Percentiles rank a stretch among this genome's conserved stretches.
Conservation (phyloP, 2,113 vertebrate genomes). For the Melospiza georgiana region DNA sequence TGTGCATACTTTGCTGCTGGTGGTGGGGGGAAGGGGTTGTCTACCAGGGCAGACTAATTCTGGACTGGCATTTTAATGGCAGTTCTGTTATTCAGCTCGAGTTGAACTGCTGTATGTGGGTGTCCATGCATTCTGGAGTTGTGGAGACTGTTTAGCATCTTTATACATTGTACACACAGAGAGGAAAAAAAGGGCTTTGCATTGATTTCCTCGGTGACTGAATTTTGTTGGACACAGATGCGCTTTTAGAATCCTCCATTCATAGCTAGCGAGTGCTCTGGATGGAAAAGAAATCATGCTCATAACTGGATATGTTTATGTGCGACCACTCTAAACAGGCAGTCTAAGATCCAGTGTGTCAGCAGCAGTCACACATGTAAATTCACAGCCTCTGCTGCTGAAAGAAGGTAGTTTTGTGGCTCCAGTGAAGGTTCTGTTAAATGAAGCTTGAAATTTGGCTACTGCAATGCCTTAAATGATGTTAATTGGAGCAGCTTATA, state of each 20-base stretch:
- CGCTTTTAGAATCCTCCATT: conserved; percentile 29
- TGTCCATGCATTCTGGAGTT: not conserved
- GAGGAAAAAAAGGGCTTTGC: not conserved
- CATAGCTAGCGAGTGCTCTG: not conserved
- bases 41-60: not conserved
- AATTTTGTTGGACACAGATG: not conserved
- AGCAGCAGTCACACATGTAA: not conserved
- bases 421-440: not conserved
- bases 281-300: conserved; percentile 6
- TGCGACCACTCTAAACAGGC: not conserved
- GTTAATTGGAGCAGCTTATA: not conserved
- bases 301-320: not conserved
- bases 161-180: not conserved
- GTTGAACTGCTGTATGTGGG: not conserved
- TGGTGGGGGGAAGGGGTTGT: not conserved
- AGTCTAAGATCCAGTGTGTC: not conserved
- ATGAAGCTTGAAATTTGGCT: not conserved
- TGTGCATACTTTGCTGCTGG: not conserved
- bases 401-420: not conserved
- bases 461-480: not conserved
- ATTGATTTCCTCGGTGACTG: not conserved
- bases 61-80: not conserved
- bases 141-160: not conserved
- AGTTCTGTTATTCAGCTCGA: not conserved
- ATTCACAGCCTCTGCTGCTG: not conserved